Percentiles rank a stretch among this genome's conserved stretches.
These are phyloP conservation scores for Tetramorium alpestre DNA, from an alignment of 1,140 invertebrate species.

Conservation along the genomic window DNA sequence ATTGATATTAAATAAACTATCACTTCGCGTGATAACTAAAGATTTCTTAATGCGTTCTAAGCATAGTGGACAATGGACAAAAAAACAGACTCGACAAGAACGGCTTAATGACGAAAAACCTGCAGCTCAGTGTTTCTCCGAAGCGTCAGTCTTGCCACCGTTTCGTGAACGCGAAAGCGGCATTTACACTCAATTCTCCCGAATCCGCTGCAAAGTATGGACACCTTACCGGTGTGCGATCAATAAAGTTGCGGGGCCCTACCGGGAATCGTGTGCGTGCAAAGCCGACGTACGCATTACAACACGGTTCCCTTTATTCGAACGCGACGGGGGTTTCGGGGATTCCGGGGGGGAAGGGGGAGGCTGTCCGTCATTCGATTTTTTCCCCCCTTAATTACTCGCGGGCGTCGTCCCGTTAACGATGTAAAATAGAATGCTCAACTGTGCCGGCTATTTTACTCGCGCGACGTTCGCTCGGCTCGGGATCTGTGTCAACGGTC, in stretches of 20 bases:
- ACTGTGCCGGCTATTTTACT: conserved; percentile 22
- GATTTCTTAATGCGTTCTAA: neutral
- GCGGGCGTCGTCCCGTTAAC: conserved; percentile 16
- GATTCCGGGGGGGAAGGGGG: neutral
- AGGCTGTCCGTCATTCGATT: neutral
- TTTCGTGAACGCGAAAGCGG: neutral
- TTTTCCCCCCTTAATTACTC: neutral
- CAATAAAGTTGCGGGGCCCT: conserved; percentile 55
- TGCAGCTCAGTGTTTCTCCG: neutral
- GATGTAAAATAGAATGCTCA: conserved; percentile 12
- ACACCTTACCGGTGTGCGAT: conserved; percentile 55
- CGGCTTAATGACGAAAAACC: neutral
- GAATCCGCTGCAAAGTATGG: conserved; percentile 19
- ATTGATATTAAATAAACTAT: neutral
- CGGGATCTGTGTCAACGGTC: conserved; percentile 58
- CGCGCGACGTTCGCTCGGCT: conserved; percentile 17
- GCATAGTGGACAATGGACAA: neutral
- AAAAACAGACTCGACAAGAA: neutral
- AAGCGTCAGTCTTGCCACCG: neutral
- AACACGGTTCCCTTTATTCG: conserved; percentile 2
- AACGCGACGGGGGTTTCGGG: neutral
- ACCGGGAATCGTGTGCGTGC: conserved; percentile 54
- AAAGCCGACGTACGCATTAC: neutral
- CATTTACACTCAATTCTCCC: conserved; percentile 23
- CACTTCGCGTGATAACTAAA: neutral